Percentiles rank a stretch among this genome's conserved stretches.
These are phyloP conservation scores for Dorcus hopei DNA, from an alignment of 2,888 invertebrate species.

Conservation along the genomic window DNA sequence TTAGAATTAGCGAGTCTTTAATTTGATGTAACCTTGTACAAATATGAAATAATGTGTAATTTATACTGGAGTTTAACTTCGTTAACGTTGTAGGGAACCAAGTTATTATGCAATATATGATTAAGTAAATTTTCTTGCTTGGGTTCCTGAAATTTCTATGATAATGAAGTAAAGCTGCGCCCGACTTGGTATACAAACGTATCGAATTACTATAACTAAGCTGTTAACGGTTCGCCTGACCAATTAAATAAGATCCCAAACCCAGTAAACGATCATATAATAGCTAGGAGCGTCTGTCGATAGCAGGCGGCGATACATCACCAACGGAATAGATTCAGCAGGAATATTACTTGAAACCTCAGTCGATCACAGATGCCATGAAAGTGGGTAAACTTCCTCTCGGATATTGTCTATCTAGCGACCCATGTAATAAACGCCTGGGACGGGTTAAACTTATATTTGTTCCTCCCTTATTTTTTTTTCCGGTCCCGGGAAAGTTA, in stretches of 20 bases:
- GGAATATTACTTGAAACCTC: conserved; percentile 8
- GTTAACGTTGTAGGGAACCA: too few species aligned
- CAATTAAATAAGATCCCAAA: conserved; percentile 10
- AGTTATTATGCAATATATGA: too few species aligned
- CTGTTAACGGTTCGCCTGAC: conserved; percentile 5
- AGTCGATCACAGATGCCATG: conserved; percentile 7
- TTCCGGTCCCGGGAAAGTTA: conserved; percentile 3
- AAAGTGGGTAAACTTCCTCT: conserved; percentile 28
- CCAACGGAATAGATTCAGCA: conserved; percentile 1
- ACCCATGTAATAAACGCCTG: conserved; percentile 28
- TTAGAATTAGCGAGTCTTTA: too few species aligned
- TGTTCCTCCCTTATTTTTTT: conserved; percentile 11
- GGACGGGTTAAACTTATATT: conserved; percentile 16
- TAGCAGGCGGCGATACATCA: conserved; percentile 14
- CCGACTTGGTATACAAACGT: background rate
- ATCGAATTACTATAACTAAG: background rate
- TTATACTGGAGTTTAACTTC: too few species aligned
- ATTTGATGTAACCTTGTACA: too few species aligned
- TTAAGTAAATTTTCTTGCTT: too few species aligned
- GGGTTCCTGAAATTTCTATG: too few species aligned
- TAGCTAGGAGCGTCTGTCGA: conserved; percentile 18
- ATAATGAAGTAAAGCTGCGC: too few species aligned
- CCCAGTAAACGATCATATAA: conserved; percentile 17
- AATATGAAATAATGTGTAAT: too few species aligned
- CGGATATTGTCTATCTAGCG: conserved; percentile 31